Conservation (phyloP, 1,140 invertebrate species). For the Bombus sylvicola region DNA sequence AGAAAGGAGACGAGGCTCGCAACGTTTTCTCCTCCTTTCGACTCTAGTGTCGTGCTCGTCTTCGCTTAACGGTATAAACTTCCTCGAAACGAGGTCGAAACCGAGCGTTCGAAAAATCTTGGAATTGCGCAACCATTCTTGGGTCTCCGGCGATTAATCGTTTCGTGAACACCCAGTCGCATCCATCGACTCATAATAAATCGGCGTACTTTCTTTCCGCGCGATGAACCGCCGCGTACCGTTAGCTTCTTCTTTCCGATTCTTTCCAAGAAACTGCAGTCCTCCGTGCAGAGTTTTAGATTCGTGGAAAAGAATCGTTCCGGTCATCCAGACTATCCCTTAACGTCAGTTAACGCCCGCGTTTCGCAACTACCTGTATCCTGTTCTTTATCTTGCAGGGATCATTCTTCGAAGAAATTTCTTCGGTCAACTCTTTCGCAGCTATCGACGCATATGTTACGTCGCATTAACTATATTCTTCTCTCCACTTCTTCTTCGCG, state of each 20-base stretch:
- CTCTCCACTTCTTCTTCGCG: too few relatives aligned
- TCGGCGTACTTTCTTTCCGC: background rate
- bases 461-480: background rate
- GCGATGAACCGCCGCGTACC: background rate
- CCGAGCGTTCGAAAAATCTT: constrained; percentile 49
- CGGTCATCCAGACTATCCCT: background rate
- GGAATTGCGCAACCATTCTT: constrained; percentile 28
- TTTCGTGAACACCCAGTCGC: constrained; percentile 1
- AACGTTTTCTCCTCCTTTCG: constrained; percentile 10
- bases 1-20: background rate
- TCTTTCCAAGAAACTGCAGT: background rate
- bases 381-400: too few relatives aligned
- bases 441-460: background rate
- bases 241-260: background rate
- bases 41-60: background rate
- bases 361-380: background rate
- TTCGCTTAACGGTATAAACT: constrained; percentile 55
- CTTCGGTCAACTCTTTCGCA: background rate
- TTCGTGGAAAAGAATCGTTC: background rate
- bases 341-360: background rate
- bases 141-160: constrained; percentile 28
- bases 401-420: background rate
- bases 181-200: background rate
- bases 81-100: constrained; percentile 43
- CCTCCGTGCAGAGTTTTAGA: background rate